These are phyloP conservation scores for Stomorhina lunata DNA, from an alignment of 2,888 invertebrate genomes.

Conservation along the genomic window DNA sequence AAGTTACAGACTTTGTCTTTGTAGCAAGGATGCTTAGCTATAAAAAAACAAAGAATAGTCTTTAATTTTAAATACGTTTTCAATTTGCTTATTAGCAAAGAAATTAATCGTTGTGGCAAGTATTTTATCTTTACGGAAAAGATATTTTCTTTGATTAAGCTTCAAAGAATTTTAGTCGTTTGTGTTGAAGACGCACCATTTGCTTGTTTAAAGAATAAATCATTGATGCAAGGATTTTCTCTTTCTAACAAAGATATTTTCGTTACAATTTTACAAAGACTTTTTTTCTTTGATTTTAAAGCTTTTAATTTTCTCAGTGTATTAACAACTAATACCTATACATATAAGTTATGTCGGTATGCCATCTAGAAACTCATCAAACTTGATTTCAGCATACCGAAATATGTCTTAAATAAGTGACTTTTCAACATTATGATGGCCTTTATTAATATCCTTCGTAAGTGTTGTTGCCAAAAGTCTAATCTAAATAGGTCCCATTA, in stretches of 20 bases:
- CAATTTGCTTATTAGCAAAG: too few relatives aligned
- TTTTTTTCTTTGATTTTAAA: slow-evolving; percentile 21
- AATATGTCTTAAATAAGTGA: too few relatives aligned
- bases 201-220: slow-evolving; percentile 30
- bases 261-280: slow-evolving; percentile 23
- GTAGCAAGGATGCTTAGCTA: slow-evolving; percentile 6
- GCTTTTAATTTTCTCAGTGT: slow-evolving; percentile 19
- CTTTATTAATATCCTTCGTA: too few relatives aligned
- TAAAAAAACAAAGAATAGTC: too few relatives aligned
- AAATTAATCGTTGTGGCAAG: slow-evolving; percentile 3
- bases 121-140: slow-evolving; percentile 11
- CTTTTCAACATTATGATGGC: too few relatives aligned
- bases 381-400: too few relatives aligned
- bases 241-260: slow-evolving; percentile 30
- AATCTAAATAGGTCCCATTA: too few relatives aligned
- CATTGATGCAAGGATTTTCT: slow-evolving; percentile 25
- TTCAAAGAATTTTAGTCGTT: slow-evolving; percentile 18
- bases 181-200: slow-evolving; percentile 14
- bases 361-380: too few relatives aligned
- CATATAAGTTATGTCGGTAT: too few relatives aligned
- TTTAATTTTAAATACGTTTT: too few relatives aligned
- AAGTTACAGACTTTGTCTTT: slow-evolving; percentile 16
- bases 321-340: too few relatives aligned
- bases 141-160: slow-evolving; percentile 12
- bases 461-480: too few relatives aligned